phyloP scores from a whole-genome alignment of 2,797 vertebrate genomes.

The Pelobates cultripes region DNA sequence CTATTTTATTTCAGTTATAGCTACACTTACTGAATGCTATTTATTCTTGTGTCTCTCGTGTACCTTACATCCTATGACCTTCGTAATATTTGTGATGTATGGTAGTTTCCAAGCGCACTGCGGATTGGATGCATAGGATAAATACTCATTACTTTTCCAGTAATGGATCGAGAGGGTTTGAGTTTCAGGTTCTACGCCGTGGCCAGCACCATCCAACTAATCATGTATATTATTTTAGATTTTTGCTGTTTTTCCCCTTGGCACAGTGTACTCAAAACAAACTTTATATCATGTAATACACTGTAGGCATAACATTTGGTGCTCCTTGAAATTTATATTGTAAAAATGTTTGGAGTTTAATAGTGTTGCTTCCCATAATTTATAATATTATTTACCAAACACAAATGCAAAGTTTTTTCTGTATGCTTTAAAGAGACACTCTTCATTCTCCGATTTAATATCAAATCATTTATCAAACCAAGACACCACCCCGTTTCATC shows the following conservation, averaged over 20 bases:
- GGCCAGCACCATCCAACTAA: background rate
- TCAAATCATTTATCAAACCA: no score
- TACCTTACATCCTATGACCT: background rate
- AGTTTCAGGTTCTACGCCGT: background rate
- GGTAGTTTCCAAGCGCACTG: background rate
- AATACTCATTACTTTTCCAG: background rate
- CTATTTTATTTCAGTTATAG: background rate
- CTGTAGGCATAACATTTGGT: background rate
- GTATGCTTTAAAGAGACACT: no score
- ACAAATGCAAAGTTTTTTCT: no score
- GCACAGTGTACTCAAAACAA: background rate
- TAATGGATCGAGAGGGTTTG: background rate
- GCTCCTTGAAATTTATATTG: background rate
- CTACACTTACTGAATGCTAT: slow-evolving; percentile 1
- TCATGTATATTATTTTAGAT: background rate
- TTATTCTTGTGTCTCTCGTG: background rate
- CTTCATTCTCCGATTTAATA: no score
- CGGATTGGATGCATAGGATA: background rate
- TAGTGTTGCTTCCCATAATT: background rate
- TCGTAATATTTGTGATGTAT: background rate
- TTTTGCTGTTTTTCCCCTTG: background rate
- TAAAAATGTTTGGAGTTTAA: background rate
- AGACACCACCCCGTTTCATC: no score
- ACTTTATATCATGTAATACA: background rate
- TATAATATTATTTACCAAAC: background rate